phyloP scores from a whole-genome alignment of 1,140 invertebrate species.

The Danaus melanippus region DNA sequence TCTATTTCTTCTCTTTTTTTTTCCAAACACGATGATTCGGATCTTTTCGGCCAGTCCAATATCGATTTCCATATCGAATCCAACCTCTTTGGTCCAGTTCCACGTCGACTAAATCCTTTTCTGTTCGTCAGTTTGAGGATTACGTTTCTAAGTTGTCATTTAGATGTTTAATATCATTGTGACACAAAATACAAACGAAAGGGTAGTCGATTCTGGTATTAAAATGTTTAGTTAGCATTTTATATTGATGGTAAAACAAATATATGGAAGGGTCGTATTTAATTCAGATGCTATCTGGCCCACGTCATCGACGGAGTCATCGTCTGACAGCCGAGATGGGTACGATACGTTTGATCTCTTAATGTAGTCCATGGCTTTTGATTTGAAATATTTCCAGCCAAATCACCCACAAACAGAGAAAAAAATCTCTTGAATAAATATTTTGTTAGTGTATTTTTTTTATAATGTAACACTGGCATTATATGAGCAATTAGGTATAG shows the following conservation, averaged over 20 bases:
- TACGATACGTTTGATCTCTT: no score
- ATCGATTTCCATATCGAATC: conserved; percentile 37
- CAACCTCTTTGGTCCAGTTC: conserved; percentile 7
- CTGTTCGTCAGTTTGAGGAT: conserved; percentile 25
- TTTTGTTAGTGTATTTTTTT: no score
- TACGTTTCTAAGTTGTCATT: conserved; percentile 16
- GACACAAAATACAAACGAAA: conserved; percentile 10
- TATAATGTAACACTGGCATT: no score
- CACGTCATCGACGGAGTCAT: no score
- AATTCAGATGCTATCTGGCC: no score
- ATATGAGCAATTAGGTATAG: no score
- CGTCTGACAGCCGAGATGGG: no score
- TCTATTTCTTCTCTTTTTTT: conserved; percentile 27
- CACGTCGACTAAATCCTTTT: conserved; percentile 28
- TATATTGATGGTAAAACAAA: not conserved
- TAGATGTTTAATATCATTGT: conserved; percentile 5
- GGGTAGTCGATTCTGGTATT: conserved; percentile 15
- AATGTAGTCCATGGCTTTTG: no score
- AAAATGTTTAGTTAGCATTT: conserved; percentile 7
- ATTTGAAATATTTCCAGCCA: no score
- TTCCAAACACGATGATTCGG: conserved; percentile 31
- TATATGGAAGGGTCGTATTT: not conserved
- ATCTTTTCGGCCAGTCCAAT: conserved; percentile 33
- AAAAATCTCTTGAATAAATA: no score
- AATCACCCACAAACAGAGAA: no score